These are phyloP conservation scores for Rhea pennata DNA, from an alignment of 2,113 vertebrate genomes.

Conservation along the genomic window DNA sequence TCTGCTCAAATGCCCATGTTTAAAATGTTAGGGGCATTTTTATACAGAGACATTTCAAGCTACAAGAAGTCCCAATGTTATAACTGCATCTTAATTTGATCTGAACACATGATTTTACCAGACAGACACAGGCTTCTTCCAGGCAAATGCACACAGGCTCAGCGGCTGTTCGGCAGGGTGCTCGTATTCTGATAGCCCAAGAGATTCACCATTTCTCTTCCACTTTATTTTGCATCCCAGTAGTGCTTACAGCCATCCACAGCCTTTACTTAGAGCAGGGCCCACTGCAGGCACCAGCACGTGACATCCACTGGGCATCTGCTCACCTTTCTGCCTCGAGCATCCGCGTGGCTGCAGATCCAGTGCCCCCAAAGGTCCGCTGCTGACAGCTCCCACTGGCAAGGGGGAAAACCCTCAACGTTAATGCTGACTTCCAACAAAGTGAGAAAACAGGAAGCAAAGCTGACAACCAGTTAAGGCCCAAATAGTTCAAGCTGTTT, in stretches of 20 bases:
- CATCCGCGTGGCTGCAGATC: not conserved
- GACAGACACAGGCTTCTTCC: not conserved
- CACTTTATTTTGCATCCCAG: not conserved
- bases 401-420: not conserved
- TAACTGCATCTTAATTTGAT: not conserved
- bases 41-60: not conserved
- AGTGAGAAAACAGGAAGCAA: not conserved
- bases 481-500: not conserved
- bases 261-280: not conserved
- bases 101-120: not conserved
- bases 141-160: not conserved
- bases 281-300: not conserved
- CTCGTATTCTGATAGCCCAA: not conserved
- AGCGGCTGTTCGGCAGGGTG: not conserved
- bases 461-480: not conserved
- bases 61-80: rapidly evolving
- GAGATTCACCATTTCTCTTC: not conserved
- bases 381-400: not conserved
- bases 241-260: no score
- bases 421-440: not conserved
- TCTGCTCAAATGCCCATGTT: not conserved
- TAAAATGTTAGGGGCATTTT: not conserved
- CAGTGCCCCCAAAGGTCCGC: no score
- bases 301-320: not conserved
- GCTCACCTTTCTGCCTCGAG: no score